Base-by-base conservation (phyloP, 2,797 vertebrate species). In the Accipiter superciliosus region DNA sequence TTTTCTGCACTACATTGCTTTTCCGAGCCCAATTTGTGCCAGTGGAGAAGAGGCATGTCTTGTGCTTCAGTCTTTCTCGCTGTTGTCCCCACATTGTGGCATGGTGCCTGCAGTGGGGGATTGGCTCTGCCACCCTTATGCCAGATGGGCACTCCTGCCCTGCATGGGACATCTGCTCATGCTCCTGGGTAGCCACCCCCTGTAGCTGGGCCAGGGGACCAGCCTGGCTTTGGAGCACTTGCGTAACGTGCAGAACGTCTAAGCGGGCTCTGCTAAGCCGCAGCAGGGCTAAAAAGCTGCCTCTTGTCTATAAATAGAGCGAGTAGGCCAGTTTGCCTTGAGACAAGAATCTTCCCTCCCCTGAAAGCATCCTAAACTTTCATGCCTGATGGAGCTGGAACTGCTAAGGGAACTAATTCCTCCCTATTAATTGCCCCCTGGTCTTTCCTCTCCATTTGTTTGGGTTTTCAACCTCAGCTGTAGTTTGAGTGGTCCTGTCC, bases 301-400 rank as follows among this genome's bases (percentile, higher is more conserved):
- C 83, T 94, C 53, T 92, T 15, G 2, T 80, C 89, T 92, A 96
- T 90, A 92, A 89, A 95, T 93, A 96, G 92, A 93, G 63, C 77
- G 95, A 95, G 90, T 93, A 89, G 93, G 86, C 81, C 89, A 95
- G 78, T 89, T 91, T 92, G 93, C 86, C 92, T 96, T 94, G 63
- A 95, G 92, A 95, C 79, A 85, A 79, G 84, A 95, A 93, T 85
- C 81, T 65, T 93, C 52, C 92, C 74, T 96, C 86, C 90, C 89
- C 78, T 2, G 2, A 84, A 40, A 95, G 40, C 83, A 89, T 79
- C 87, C 71, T 2, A 62, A 94, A 83, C 71, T 92, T 87, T 77
- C 47, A 37, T 87, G 90, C 59, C 40, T 93, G 83, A 15, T 71
- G 74, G 89, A 95, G 74, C 62, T 71, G 83, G 58, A 93, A n/a